These are phyloP conservation scores for Cecidostiba fungosa DNA, from an alignment of 2,888 invertebrate species.

Conservation along the genomic window DNA sequence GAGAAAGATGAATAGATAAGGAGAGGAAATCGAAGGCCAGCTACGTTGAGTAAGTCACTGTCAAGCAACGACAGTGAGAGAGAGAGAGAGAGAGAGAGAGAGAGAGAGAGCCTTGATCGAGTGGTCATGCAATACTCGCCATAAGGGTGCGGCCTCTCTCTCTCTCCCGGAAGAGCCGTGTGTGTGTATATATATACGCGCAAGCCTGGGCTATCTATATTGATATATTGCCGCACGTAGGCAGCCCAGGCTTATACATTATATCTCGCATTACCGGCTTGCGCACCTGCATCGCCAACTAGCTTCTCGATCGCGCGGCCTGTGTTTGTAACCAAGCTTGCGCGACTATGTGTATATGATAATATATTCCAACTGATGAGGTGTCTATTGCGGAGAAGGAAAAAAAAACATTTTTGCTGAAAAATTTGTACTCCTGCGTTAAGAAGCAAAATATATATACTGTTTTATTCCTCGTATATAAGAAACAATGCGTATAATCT, in stretches of 20 bases:
- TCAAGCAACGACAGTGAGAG: slow-evolving; percentile 70
- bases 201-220: slow-evolving; percentile 31
- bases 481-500: slow-evolving; percentile 14
- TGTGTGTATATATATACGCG: too few species aligned
- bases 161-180: neutral
- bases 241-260: slow-evolving; percentile 34
- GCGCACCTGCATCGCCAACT: slow-evolving; percentile 50
- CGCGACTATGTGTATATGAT: neutral
- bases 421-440: neutral
- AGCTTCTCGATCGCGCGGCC: neutral
- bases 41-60: slow-evolving; percentile 74
- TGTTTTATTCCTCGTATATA: neutral
- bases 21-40: slow-evolving; percentile 45
- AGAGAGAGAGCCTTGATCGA: slow-evolving; percentile 75
- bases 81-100: slow-evolving; percentile 62
- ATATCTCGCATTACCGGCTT: slow-evolving; percentile 46
- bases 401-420: neutral
- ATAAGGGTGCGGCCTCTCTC: neutral
- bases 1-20: slow-evolving; percentile 60
- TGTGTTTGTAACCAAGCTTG: neutral
- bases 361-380: neutral
- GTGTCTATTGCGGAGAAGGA: neutral
- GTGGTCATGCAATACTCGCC: slow-evolving; percentile 76
- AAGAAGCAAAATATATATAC: neutral
- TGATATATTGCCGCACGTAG: slow-evolving; percentile 40